Evolutionary conservation across 2,113 vertebrate species (phyloP), one percentile per base, ranked within the genome.

Genomic region (Thalassarche chlororhynchos): DNA sequence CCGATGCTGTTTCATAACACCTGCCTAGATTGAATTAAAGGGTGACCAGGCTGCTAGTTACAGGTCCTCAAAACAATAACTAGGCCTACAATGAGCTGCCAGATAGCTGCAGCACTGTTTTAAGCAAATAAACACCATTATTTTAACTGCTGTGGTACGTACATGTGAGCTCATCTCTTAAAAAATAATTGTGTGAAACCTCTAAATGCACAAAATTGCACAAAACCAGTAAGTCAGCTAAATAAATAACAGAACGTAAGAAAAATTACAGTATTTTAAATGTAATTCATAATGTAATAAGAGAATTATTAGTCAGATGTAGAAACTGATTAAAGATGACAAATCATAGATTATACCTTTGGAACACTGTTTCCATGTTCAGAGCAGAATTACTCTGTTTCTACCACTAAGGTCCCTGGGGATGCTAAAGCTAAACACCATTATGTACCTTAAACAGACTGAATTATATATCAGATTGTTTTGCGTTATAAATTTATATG

Each of bases 31-130:
- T 36, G 40, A 76, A 26, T 34, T 74, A 61, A 72, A 77, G 14
- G 19, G 10, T 44, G 38, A 38, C 11, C 32, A 60, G 52, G 12
- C 49, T 66, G 18, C 38, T 51, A 40, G 3, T 55, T 72, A 42
- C 12, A 46, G 34, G 31, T 75, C 52, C 38, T 86, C 61, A 58
- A 71, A 60, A 62, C 10, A 65, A 7, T 24, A 82, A 44, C 12
- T 7, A 1, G 2, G 4, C 15, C 47, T 71, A 4, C 29, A 82
- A 4, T 1, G 2, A 32, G 8, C 32, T 79, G 17, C 24, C 38
- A 66, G 55, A 46, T 13, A 62, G 19, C 17, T 42, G 16, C 31
- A 58, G 10, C 0, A 1, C 8, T 49, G 6, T 72, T 58, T 57
- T n/a, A 76, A 40, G 4, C 40, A 89, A 38, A 69, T 5, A 55